phyloP scores from a whole-genome alignment of 2,888 invertebrate species.

The Busseola fusca region DNA sequence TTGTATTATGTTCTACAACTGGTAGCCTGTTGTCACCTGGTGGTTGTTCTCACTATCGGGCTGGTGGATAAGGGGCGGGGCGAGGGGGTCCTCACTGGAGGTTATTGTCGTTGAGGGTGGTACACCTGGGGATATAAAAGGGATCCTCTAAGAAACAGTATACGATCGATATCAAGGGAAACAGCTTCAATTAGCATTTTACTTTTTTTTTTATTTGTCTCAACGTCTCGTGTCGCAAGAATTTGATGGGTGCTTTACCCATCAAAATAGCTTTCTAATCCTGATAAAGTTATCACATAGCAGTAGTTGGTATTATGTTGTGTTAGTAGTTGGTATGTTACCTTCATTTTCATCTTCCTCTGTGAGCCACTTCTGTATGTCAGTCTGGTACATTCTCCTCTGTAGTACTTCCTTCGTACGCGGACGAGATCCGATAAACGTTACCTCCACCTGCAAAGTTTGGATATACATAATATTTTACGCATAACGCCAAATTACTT shows the following conservation, averaged over 20 bases:
- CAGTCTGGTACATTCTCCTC: conserved; percentile 92
- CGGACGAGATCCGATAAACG: conserved; percentile 92
- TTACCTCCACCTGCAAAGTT: conserved; percentile 81
- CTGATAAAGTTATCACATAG: neutral
- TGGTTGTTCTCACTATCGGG: conserved; percentile 72
- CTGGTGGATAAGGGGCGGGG: conserved; percentile 80
- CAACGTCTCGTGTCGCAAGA: neutral
- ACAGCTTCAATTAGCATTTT: too few relatives aligned
- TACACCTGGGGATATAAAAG: conserved; percentile 66
- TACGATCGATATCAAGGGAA: neutral
- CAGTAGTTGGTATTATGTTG: neutral
- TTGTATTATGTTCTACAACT: conserved; percentile 79
- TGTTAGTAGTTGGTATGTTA: too few relatives aligned
- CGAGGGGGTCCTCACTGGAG: conserved; percentile 81
- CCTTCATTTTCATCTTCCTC: conserved; percentile 91
- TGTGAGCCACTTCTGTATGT: conserved; percentile 92
- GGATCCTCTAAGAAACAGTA: neutral
- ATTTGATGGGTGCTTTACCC: neutral
- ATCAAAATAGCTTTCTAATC: neutral
- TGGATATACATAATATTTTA: neutral
- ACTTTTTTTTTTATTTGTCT: too few relatives aligned
- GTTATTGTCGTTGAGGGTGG: conserved; percentile 82
- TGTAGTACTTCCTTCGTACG: conserved; percentile 93
- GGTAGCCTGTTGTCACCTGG: conserved; percentile 75
- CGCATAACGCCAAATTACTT: neutral